Conservation (phyloP, 2,113 vertebrate species). For the Cranoglanis bouderius region DNA sequence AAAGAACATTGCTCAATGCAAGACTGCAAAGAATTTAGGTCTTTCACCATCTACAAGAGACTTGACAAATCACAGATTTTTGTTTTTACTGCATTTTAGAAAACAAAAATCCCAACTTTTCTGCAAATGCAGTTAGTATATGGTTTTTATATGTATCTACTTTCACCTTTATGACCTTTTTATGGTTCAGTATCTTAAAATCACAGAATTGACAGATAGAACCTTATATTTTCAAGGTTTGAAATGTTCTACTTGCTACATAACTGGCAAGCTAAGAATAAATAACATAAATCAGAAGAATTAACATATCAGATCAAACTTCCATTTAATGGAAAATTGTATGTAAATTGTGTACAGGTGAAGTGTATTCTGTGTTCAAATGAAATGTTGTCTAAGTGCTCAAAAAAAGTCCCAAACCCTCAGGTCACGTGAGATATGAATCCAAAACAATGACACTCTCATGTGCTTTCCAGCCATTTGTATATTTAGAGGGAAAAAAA, state of each 20-base stretch:
- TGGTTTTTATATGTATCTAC: neutral
- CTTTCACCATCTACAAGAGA: too few relatives aligned
- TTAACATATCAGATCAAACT: conserved; percentile 41
- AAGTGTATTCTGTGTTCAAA: conserved; percentile 15
- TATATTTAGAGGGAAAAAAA: conserved; percentile 53
- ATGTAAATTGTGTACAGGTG: conserved; percentile 37
- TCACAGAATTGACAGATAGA: neutral
- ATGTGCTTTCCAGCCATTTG: conserved; percentile 55
- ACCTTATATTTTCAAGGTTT: neutral
- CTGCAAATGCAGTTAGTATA: too few relatives aligned
- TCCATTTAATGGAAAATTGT: conserved; percentile 66
- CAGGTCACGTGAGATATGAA: neutral
- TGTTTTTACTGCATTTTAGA: too few relatives aligned
- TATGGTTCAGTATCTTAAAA: too few relatives aligned
- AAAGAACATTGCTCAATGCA: too few relatives aligned
- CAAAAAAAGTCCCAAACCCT: conserved; percentile 31
- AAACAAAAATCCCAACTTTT: too few relatives aligned
- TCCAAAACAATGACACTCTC: conserved; percentile 39
- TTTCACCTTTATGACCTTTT: neutral
- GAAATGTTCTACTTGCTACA: neutral
- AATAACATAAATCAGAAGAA: conserved; percentile 21
- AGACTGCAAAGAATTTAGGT: too few relatives aligned
- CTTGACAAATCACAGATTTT: too few relatives aligned
- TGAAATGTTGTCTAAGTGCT: conserved; percentile 9
- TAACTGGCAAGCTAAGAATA: neutral